Base-by-base conservation (phyloP, 2,888 invertebrate genomes). In the Eumacrocentrus americanus region DNA sequence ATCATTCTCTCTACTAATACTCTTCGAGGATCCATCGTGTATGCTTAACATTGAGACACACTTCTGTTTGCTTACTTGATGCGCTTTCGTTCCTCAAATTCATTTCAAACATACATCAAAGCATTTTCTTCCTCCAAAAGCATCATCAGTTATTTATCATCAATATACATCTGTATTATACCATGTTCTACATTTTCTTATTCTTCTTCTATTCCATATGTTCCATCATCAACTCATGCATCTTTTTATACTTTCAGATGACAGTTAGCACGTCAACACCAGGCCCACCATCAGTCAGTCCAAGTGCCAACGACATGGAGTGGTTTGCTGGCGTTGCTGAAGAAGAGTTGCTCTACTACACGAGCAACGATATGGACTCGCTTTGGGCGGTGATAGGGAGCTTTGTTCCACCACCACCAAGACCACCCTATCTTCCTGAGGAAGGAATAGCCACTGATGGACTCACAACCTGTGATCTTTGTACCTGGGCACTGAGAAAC, bases 391-490 rank as follows among this genome's bases (percentile, higher is more conserved):
- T 80, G 61, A 79, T 80, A 60, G 78, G 80, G 12, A 81, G 83
- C 71, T 88, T 88, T 78, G 85, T 89, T 68, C 87, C 88, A 65
- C 89, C 89, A 62, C 89, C 89, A 60, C 89, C 89, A 29, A 82
- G 88, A 69, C 87, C 88, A 56, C 84, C 87, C 50, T 87, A 86
- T 77, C 82, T 88, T 66, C 79, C 82, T 22, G 88, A 89, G 74
- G 87, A 87, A 67, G 83, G 82, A 66, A 84, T 85, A 68, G 83
- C 85, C 67, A 84, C 88, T 62, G 89, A 89, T 80, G 89, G 89
- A 62, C 84, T 89, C 68, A 89, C 89, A 73, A 89, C 89, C 75
- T 89, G 89, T 81, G 89, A 89, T 82, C 84, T 89, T 69, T 89
- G 89, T 80, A 84, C 88, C 70, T 89, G 89, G 89, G 89, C 89